These are phyloP conservation scores for Acleris cristana DNA, from an alignment of 2,888 invertebrate genomes.

Conservation along the genomic window DNA sequence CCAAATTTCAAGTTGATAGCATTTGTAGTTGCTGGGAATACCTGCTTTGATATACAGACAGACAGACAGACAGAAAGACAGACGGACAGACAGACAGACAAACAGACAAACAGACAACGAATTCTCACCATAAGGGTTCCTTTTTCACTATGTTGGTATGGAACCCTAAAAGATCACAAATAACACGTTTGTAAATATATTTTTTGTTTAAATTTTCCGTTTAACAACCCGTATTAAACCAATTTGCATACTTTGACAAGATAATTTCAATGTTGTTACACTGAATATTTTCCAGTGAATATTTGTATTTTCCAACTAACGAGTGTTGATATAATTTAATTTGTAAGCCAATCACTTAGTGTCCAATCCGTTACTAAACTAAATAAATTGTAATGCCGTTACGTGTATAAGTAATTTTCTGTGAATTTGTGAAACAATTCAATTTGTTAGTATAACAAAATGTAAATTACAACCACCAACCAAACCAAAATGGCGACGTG, in stretches of 20 bases:
- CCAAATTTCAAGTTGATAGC: no score
- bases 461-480: background rate
- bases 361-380: background rate
- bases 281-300: slow-evolving; percentile 5
- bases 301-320: slow-evolving; percentile 11
- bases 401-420: background rate
- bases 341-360: slow-evolving; percentile 19
- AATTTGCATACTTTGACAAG: background rate
- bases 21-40: no score
- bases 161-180: no score
- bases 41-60: no score
- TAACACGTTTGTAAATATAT: no score
- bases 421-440: background rate
- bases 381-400: background rate
- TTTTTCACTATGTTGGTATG: no score
- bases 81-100: no score
- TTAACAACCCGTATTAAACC: background rate
- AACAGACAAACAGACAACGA: no score
- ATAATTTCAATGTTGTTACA: background rate
- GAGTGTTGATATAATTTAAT: slow-evolving; percentile 14
- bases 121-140: no score
- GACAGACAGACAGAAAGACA: no score
- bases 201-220: background rate
- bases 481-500: no score
- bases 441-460: background rate